Conservation (phyloP, 2,888 invertebrate genomes). For the Protonemura montana region DNA sequence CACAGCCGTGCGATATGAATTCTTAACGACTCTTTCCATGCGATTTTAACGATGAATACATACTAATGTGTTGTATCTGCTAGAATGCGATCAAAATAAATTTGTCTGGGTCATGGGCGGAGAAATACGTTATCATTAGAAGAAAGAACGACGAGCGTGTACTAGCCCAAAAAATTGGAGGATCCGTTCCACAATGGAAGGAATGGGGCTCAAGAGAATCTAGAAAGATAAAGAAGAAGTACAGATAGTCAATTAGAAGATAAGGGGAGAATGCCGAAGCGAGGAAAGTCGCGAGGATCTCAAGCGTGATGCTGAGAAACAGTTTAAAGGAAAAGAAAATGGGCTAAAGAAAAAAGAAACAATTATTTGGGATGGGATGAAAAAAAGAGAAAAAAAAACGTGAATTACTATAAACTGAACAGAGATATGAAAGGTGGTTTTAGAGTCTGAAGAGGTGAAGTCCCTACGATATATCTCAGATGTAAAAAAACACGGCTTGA, state of each 20-base stretch:
- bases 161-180: background rate
- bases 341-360: background rate
- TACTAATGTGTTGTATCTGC: background rate
- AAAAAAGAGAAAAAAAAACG: background rate
- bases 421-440: background rate
- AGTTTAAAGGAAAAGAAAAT: background rate
- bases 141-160: background rate
- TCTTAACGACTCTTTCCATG: background rate
- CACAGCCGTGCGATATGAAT: background rate
- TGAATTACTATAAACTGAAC: background rate
- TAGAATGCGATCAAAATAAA: background rate
- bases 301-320: background rate
- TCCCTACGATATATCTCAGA: background rate
- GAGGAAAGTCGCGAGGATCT: background rate
- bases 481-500: background rate
- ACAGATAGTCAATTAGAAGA: conserved; percentile 8
- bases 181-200: conserved; percentile 4
- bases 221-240: background rate
- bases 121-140: background rate
- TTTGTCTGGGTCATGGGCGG: background rate
- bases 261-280: background rate
- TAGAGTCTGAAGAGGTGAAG: background rate
- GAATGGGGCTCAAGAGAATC: background rate
- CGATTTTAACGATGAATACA: background rate
- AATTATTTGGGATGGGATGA: background rate